These are phyloP conservation scores for Bos taurus DNA, from an alignment of 2,113 vertebrate species.

Conservation along the genomic window DNA sequence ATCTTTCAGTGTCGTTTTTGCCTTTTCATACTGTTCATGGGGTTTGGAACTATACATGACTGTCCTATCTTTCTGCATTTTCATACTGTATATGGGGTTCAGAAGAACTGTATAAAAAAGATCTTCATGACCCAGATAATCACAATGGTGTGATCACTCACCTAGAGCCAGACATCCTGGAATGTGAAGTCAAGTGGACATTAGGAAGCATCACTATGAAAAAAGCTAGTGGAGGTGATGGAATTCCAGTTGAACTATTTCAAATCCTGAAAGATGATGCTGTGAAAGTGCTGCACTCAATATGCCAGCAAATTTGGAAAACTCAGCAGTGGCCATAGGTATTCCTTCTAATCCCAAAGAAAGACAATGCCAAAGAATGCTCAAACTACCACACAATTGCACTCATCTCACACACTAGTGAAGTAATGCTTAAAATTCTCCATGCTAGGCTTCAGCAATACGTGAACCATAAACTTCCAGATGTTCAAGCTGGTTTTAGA, in stretches of 20 bases:
- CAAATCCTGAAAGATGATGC: background rate
- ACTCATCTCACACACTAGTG: background rate
- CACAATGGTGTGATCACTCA: background rate
- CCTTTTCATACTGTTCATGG: background rate
- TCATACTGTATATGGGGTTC: background rate
- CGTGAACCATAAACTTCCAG: fast-evolving
- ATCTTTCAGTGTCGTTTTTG: background rate
- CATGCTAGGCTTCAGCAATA: background rate
- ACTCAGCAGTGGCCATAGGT: background rate
- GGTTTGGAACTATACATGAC: too few species aligned
- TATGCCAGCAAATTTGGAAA: background rate
- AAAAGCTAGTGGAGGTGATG: background rate
- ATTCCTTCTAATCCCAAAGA: background rate
- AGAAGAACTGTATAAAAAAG: background rate
- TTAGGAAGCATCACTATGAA: background rate
- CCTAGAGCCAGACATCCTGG: background rate
- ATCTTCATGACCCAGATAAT: background rate
- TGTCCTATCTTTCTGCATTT: too few species aligned
- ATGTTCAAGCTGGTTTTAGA: background rate
- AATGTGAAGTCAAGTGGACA: background rate
- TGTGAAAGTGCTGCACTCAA: background rate
- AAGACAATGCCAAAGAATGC: background rate
- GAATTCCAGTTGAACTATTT: background rate
- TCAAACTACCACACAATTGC: background rate
- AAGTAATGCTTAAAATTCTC: background rate